phyloP scores from a whole-genome alignment of 1,140 invertebrate species.

The Nixonia krombeini region DNA sequence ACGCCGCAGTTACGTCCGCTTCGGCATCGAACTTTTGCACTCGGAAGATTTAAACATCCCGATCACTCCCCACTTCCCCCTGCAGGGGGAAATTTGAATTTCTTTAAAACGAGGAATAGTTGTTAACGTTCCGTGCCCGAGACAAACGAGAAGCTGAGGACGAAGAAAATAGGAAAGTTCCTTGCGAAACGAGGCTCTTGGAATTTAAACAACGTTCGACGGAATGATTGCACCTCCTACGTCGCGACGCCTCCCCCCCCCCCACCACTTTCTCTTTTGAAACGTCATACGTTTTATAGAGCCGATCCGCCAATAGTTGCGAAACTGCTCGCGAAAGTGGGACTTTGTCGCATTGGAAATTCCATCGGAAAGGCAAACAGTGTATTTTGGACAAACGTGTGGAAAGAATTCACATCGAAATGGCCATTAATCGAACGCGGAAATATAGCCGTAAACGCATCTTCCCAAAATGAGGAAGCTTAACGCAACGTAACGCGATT shows the following conservation, averaged over 20 bases:
- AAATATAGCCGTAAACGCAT: too few relatives aligned
- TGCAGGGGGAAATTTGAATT: conserved; percentile 59
- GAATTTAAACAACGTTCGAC: conserved; percentile 42
- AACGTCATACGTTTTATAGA: conserved; percentile 35
- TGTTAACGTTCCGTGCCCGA: conserved; percentile 14
- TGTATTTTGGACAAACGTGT: too few relatives aligned
- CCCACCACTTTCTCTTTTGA: conserved; percentile 24
- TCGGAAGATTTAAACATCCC: too few relatives aligned
- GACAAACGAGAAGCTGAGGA: conserved; percentile 7
- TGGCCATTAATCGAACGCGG: too few relatives aligned
- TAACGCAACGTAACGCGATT: background rate
- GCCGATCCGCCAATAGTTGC: conserved; percentile 29
- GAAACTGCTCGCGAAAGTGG: conserved; percentile 29
- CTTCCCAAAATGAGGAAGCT: background rate
- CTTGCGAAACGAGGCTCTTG: conserved; percentile 15
- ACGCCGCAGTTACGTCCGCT: too few relatives aligned
- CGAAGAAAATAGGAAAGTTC: conserved; percentile 52
- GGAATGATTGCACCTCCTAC: conserved; percentile 20
- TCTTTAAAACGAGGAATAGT: conserved; percentile 46
- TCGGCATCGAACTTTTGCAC: conserved; percentile 17
- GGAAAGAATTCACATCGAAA: too few relatives aligned
- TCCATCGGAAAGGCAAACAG: too few relatives aligned
- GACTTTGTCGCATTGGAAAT: conserved; percentile 31
- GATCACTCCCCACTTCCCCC: too few relatives aligned
- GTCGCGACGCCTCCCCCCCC: too few relatives aligned